Evolutionary conservation across 2,888 invertebrate genomes (phyloP).

Genomic region (Girardia tigrina): DNA sequence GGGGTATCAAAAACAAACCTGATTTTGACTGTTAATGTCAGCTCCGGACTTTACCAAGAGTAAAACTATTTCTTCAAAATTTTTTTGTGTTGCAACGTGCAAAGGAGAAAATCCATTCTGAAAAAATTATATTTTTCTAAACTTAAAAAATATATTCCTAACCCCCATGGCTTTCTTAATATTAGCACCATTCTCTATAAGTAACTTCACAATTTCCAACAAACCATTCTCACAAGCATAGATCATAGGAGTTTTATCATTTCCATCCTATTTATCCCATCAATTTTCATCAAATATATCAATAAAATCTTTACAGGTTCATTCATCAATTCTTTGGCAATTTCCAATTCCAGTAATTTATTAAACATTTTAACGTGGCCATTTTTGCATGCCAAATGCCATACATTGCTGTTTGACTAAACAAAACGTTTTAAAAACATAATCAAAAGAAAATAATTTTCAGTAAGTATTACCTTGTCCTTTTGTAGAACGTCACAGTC

Average conservation of each 20-base stretch:
- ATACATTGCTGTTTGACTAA: neutral
- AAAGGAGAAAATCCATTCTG: neutral
- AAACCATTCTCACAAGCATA: slow-evolving; percentile 24
- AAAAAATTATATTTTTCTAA: neutral
- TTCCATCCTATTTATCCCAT: slow-evolving; percentile 1
- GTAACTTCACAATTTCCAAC: neutral
- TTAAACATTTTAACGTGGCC: slow-evolving; percentile 9
- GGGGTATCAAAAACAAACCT: too few relatives aligned
- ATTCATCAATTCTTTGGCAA: neutral
- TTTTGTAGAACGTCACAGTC: neutral
- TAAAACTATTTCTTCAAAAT: neutral
- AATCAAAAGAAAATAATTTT: neutral
- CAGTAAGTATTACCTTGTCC: slow-evolving; percentile 3
- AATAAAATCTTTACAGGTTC: neutral
- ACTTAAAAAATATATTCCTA: too few relatives aligned
- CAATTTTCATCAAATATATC: slow-evolving; percentile 8
- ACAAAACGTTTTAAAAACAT: neutral
- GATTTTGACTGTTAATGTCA: too few relatives aligned
- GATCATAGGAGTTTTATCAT: neutral
- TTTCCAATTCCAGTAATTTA: neutral
- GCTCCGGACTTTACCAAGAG: too few relatives aligned
- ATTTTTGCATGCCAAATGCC: neutral
- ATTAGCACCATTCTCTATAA: neutral
- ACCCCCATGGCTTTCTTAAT: neutral
- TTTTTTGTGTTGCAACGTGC: neutral